Evolutionary conservation across 2,113 vertebrate genomes (phyloP), one percentile per base, ranked within the genome.

Genomic region (Gymnorhina tibicen): DNA sequence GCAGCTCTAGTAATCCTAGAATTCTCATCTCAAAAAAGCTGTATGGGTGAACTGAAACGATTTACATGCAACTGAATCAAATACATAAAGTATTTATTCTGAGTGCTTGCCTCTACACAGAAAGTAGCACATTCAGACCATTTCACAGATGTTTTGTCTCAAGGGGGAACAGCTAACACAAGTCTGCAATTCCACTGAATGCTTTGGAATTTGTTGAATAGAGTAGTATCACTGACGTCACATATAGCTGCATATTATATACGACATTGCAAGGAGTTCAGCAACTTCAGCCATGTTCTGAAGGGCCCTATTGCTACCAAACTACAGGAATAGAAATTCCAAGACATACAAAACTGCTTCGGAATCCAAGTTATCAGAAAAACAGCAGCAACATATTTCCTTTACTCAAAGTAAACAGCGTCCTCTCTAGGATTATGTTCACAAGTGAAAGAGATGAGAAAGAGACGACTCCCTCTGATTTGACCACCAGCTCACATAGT

Each of bases 221-320:
- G 15, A 41, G 1, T 1, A 69, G 8, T 37, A 47, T 35, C 9
- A 10, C 33, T 2, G 3, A 42, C 0, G 4, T 35, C 39, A 59
- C 28, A 63, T 8, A n/a, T 1, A 80, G 11, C 37, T 70, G 46
- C 33, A 23, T 32, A 22, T 37, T 41, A 59, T 5, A 19, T 11
- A 55, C 1, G 4, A 37, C 10, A 73, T 11, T 56, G 16, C 33
- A 63, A 89, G 17, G 12, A 19, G 32, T 73, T 84, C 16, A 47
- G 17, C 35, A 80, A 42, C 23, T 68, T 33, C 1, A 68, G 58
- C 14, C 37, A 30, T 5, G 6, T 49, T 86, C 32, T 63, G 22
- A 87, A 72, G 28, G 20, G 16, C 33, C 16, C 30, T 39, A 13
- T 23, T 10, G 10, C 24, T 46, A 50, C 10, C 41, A 76, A 79